Base-by-base conservation (phyloP, 2,113 vertebrate species). In the Hippocampus comes region DNA sequence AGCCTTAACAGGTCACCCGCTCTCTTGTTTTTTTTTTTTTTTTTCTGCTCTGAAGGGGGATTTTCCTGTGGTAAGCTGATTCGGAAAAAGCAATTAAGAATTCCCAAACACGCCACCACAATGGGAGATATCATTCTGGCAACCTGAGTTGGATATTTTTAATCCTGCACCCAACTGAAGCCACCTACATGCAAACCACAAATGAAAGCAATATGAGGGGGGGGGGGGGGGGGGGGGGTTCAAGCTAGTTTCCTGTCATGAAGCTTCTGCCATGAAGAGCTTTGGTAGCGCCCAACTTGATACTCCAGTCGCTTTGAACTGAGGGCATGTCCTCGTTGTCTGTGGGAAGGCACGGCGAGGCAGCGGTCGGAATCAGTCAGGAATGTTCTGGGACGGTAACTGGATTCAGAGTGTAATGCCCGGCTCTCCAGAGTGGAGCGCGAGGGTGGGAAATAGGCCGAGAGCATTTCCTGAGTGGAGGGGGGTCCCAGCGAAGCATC, bases 71-170 rank as follows among this genome's bases (percentile, higher is more conserved):
- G 89, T 82, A 81, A 78, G 77, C 82, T 79, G 87, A 88, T 86
- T 91, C 79, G 87, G 89, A 91, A 92, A 91, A 91, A 92, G 86
- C 86, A 90, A 92, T 91, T 91, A 89, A 91, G 88, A 92, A 90
- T 89, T 90, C 88, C 86, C 89, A 90, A 92, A 91, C 88, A 89
- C 81, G 67, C 75, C 86, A 91, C 88, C 89, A 90, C 90, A 89
- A 92, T 89, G 84, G 86, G 81, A 88, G 87, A 87, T 88, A 85
- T 91, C 86, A 59, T 86, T 86, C 84, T 77, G 84, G 82, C 88
- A 87, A 82, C 85, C 81, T 86, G 81, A 81, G 57, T 78, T 74
- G 85, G 79, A 88, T 91, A 93, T 91, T 92, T 92, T 92, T 89
- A 91, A 91, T 90, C 12, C 82, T 75, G 78, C 70, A 43, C 84